phyloP scores from a whole-genome alignment of 1,140 invertebrate genomes.

The Monomorium pharaonis region DNA sequence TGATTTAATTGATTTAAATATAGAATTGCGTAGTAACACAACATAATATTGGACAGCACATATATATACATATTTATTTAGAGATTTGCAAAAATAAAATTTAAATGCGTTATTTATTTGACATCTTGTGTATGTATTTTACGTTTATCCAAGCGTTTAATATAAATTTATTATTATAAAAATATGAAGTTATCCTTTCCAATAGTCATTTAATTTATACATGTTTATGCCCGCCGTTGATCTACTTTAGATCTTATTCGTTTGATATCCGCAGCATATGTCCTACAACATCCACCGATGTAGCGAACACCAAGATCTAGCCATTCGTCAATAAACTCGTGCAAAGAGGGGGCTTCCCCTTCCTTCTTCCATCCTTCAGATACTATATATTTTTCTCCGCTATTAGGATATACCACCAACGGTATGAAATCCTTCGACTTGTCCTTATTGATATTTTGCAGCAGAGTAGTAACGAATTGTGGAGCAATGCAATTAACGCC shows the following conservation, averaged over 20 bases:
- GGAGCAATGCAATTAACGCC: slow-evolving; percentile 95
- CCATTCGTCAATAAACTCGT: slow-evolving; percentile 89
- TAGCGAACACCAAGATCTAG: slow-evolving; percentile 89
- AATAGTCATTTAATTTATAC: neutral
- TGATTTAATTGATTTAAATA: slow-evolving; percentile 12
- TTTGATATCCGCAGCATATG: slow-evolving; percentile 88
- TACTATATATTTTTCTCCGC: slow-evolving; percentile 87
- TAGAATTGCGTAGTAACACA: neutral
- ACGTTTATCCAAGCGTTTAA: neutral
- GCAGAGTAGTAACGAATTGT: slow-evolving; percentile 85
- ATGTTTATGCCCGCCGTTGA: neutral
- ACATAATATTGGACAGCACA: neutral
- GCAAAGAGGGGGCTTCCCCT: slow-evolving; percentile 85
- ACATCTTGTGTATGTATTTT: neutral
- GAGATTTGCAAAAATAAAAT: neutral
- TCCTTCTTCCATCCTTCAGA: slow-evolving; percentile 87
- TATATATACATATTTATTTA: neutral
- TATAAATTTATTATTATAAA: neutral
- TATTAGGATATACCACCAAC: slow-evolving; percentile 91
- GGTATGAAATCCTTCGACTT: slow-evolving; percentile 78
- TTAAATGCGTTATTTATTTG: neutral
- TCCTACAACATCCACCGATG: slow-evolving; percentile 93
- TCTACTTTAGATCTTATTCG: slow-evolving; percentile 84
- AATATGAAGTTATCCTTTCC: neutral
- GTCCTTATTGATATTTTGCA: slow-evolving; percentile 84